These are phyloP conservation scores for Sphenopsis melanotis DNA, from an alignment of 2,797 vertebrate species.

Conservation along the genomic window DNA sequence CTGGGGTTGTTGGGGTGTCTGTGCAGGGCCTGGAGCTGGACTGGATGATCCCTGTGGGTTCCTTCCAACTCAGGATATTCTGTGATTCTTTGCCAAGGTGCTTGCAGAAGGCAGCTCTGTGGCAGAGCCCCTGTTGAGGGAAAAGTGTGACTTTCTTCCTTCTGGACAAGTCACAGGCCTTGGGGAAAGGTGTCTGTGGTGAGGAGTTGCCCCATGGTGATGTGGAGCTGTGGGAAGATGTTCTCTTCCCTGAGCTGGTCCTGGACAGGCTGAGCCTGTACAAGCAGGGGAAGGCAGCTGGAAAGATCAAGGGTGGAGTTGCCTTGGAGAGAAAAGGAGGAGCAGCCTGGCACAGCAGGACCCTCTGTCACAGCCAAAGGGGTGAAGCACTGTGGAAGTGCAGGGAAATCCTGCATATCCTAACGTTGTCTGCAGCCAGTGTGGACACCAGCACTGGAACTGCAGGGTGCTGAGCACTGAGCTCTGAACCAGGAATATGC, in stretches of 20 bases:
- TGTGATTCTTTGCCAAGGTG: neutral
- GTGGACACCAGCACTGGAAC: neutral
- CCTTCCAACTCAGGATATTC: neutral
- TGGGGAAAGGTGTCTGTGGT: neutral
- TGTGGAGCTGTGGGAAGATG: neutral
- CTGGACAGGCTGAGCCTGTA: neutral
- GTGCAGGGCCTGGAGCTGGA: neutral
- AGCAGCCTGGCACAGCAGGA: neutral
- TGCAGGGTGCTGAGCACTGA: neutral
- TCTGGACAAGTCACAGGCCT: neutral
- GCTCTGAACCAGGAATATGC: neutral
- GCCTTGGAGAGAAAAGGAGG: neutral
- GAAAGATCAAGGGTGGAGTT: neutral
- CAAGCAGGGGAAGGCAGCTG: neutral
- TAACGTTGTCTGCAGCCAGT: neutral
- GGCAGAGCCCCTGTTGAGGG: neutral
- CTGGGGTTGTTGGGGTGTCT: neutral
- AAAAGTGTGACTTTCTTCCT: neutral
- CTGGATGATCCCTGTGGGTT: neutral
- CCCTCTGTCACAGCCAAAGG: accelerated
- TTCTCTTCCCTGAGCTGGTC: neutral
- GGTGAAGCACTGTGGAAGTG: neutral
- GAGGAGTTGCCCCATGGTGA: neutral
- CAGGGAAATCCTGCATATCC: neutral
- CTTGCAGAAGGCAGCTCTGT: neutral